Conservation (phyloP, 1,140 invertebrate species). For the Zaprionus ghesquierei region DNA sequence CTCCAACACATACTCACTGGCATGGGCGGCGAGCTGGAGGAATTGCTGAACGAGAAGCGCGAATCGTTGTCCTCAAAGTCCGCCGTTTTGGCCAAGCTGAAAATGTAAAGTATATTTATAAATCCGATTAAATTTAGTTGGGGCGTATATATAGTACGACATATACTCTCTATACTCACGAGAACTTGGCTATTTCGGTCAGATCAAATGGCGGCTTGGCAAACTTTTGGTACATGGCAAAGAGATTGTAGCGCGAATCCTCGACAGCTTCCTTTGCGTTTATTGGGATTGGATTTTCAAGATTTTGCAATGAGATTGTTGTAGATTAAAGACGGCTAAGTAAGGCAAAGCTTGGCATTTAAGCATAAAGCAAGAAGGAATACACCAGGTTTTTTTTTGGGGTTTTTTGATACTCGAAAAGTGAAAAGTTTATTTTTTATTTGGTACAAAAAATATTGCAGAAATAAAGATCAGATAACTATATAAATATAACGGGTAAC, state of each 20-base stretch:
- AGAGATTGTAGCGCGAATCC: slow-evolving; percentile 80
- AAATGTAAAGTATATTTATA: background rate
- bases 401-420: background rate
- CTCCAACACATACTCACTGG: slow-evolving; percentile 84
- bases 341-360: slow-evolving; percentile 46
- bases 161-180: slow-evolving; percentile 57
- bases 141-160: background rate
- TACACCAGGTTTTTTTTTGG: background rate
- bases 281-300: background rate
- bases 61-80: slow-evolving; percentile 85
- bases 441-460: slow-evolving; percentile 1
- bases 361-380: slow-evolving; percentile 6
- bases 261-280: slow-evolving; percentile 71
- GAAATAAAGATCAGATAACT: background rate
- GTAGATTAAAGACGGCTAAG: slow-evolving; percentile 22
- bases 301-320: slow-evolving; percentile 41
- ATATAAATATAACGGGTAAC: background rate
- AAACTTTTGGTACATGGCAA: slow-evolving; percentile 82
- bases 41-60: slow-evolving; percentile 89
- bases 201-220: slow-evolving; percentile 80
- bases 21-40: slow-evolving; percentile 87
- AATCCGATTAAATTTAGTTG: background rate
- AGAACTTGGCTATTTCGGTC: slow-evolving; percentile 80
- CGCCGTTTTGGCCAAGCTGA: slow-evolving; percentile 59
- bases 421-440: background rate